These are phyloP conservation scores for Eptatretus atami DNA, from an alignment of 2,797 vertebrate genomes.

Conservation along the genomic window DNA sequence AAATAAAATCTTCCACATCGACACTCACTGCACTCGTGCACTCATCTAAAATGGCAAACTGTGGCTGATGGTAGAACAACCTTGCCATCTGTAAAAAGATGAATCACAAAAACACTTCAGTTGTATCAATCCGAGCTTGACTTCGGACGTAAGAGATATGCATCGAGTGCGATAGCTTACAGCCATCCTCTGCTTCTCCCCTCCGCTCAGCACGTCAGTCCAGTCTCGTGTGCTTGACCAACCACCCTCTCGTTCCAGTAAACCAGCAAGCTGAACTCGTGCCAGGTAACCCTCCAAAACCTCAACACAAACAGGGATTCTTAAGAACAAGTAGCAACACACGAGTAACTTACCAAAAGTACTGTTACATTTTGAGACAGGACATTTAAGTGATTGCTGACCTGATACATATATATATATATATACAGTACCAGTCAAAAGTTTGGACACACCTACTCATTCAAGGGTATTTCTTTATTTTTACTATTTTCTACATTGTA, in stretches of 20 bases:
- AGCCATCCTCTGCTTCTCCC: constrained; percentile 93
- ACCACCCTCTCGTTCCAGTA: constrained; percentile 56
- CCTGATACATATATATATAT: too few species aligned
- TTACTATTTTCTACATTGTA: too few species aligned
- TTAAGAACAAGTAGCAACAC: too few species aligned
- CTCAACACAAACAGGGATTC: constrained; percentile 16
- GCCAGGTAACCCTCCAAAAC: constrained; percentile 81
- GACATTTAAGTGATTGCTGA: too few species aligned
- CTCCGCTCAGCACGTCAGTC: constrained; percentile 95
- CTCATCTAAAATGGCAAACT: constrained; percentile 92
- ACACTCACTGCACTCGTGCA: constrained; percentile 92
- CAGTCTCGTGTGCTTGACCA: constrained; percentile 81
- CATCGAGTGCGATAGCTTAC: constrained; percentile 18
- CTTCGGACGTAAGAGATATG: neutral
- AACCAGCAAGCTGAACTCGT: constrained; percentile 69
- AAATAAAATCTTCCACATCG: constrained; percentile 85
- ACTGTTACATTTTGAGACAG: too few species aligned
- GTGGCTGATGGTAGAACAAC: constrained; percentile 85
- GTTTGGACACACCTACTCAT: too few species aligned
- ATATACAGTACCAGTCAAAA: too few species aligned
- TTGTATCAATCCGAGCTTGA: neutral
- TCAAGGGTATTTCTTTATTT: too few species aligned
- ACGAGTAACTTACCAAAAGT: too few species aligned
- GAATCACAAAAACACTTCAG: neutral
- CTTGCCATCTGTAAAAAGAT: constrained; percentile 46